Evolutionary conservation across 2,888 invertebrate genomes (phyloP).

Genomic region (Ornithoptera alexandrae): DNA sequence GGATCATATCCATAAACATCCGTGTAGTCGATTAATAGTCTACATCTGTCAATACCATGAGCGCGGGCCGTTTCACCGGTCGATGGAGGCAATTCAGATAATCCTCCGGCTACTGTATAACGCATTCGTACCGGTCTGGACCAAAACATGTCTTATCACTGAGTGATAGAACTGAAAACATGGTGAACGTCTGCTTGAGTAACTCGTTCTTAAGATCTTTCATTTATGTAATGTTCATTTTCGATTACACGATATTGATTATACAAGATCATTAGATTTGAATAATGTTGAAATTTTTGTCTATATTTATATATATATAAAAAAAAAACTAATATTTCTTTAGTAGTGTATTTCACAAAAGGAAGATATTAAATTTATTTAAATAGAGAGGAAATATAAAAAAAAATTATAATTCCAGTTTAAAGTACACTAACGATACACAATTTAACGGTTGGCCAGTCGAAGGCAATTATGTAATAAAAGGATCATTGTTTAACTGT

Average conservation of each 20-base stretch:
- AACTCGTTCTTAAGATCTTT: background rate
- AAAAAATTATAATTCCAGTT: background rate
- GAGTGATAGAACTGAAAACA: constrained; percentile 1
- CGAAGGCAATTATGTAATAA: constrained; percentile 28
- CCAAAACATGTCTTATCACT: background rate
- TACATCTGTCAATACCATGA: constrained; percentile 25
- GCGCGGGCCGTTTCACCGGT: constrained; percentile 9
- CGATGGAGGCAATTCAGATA: constrained; percentile 27
- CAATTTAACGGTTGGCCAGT: constrained; percentile 29
- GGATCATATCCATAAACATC: constrained; percentile 34
- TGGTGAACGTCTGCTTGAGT: background rate
- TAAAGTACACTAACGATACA: constrained; percentile 11
- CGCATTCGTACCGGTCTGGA: background rate
- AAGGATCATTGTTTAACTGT: constrained; percentile 31
- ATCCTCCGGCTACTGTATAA: constrained; percentile 28
- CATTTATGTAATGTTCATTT: background rate
- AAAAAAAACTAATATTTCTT: no score
- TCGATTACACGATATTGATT: background rate
- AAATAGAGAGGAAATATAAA: background rate
- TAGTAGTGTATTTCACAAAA: no score
- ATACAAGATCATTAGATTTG: background rate
- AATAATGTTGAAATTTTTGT: background rate
- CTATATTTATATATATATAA: no score
- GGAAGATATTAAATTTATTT: background rate
- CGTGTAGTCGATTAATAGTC: constrained; percentile 32